Evolutionary conservation across 2,797 vertebrate genomes (phyloP).

Genomic region (Mus minutoides): DNA sequence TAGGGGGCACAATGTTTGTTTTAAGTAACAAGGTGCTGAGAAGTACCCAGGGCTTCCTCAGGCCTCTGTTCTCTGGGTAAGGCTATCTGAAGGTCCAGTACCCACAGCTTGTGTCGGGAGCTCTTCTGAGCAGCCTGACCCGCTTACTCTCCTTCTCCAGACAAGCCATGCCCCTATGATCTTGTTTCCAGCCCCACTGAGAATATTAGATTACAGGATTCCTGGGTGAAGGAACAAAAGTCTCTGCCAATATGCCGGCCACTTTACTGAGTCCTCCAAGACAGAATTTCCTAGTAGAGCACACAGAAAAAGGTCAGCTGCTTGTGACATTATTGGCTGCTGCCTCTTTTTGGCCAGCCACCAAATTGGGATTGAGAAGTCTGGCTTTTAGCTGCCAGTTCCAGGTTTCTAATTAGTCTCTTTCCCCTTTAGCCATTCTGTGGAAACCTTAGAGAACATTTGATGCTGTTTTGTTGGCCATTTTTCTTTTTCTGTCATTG

Average conservation of each 20-base stretch:
- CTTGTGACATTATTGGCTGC: constrained; percentile 17
- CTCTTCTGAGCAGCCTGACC: constrained; percentile 27
- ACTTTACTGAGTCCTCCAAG: constrained; percentile 1
- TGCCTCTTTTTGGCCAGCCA: constrained; percentile 26
- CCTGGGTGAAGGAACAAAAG: constrained; percentile 33
- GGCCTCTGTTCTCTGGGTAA: constrained; percentile 3
- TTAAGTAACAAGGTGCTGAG: background rate
- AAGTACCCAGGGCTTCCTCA: background rate
- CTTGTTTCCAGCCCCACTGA: constrained; percentile 48
- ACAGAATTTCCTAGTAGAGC: constrained; percentile 20
- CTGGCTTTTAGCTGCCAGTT: constrained; percentile 40
- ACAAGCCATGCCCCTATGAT: constrained; percentile 13
- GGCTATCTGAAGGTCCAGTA: background rate
- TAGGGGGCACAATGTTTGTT: background rate
- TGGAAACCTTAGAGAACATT: constrained; percentile 42
- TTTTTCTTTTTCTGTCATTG: background rate
- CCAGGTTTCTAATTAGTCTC: constrained; percentile 20
- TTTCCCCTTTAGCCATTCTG: constrained; percentile 6
- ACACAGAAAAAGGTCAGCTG: constrained; percentile 14
- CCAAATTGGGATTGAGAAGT: background rate
- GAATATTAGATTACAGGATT: constrained; percentile 55
- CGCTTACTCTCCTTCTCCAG: constrained; percentile 39
- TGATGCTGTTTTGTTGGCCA: background rate
- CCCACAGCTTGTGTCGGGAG: background rate
- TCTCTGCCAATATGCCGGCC: constrained; percentile 17